These are phyloP conservation scores for Hetaerina americana DNA, from an alignment of 1,140 invertebrate genomes.

Conservation along the genomic window DNA sequence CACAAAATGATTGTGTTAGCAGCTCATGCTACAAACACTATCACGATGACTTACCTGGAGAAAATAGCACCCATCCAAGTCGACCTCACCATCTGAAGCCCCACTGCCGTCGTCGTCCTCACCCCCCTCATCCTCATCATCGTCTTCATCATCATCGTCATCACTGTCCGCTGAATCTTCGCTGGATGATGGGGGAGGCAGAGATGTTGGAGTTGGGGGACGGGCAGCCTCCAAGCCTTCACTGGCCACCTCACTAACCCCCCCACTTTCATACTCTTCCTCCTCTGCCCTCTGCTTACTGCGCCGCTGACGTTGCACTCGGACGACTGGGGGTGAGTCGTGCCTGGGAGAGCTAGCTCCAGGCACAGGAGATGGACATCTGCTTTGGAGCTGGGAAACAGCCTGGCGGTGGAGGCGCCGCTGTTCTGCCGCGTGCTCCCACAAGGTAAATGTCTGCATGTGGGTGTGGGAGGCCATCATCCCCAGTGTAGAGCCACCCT, in stretches of 20 bases:
- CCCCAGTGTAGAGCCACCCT: constrained; percentile 90
- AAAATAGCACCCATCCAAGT: constrained; percentile 87
- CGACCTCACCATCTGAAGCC: constrained; percentile 60
- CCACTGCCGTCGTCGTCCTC: constrained; percentile 16
- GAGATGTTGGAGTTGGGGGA: constrained; percentile 23
- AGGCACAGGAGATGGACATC: constrained; percentile 39
- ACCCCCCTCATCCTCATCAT: constrained; percentile 23
- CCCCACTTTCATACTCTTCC: neutral
- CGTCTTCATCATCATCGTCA: constrained; percentile 22
- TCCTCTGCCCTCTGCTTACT: neutral
- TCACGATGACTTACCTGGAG: constrained; percentile 35
- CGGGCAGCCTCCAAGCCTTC: constrained; percentile 11
- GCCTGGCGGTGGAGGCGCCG: constrained; percentile 69
- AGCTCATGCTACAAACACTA: no score
- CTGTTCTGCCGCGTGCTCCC: constrained; percentile 78
- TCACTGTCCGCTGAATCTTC: constrained; percentile 48
- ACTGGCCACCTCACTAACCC: constrained; percentile 20
- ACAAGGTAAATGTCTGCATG: constrained; percentile 57
- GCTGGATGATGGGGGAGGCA: constrained; percentile 33
- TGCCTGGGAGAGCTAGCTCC: constrained; percentile 20
- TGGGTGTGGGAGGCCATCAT: constrained; percentile 80
- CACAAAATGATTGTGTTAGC: no score
- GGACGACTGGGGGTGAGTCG: constrained; percentile 15
- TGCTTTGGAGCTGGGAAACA: constrained; percentile 58
- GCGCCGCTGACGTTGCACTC: neutral